Base-by-base conservation (phyloP, 2,797 vertebrate species). In the Girardinus metallicus region DNA sequence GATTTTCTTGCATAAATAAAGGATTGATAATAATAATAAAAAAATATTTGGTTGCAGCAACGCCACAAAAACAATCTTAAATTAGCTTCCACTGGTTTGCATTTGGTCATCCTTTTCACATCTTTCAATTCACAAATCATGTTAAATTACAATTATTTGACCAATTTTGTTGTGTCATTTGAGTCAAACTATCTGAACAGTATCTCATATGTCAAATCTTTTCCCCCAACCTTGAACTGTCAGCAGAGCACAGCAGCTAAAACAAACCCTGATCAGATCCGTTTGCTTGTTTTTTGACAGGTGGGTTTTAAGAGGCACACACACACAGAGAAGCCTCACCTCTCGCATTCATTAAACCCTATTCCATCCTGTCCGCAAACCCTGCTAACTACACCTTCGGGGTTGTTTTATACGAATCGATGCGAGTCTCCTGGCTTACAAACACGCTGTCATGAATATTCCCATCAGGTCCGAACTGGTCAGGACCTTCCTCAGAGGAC, bases 381-480 rank as follows among this genome's bases (percentile, higher is more conserved):
- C 51, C 62, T 55, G 68, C 85, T 53, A 77, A 79, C 73, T 49
- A 68, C 80, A 78, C 73, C 51, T 43, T 31, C 1, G 8, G 74
- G 64, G 84, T 89, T 89, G 77, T 90, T 92, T 82, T 73, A 80
- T 75, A 90, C 71, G 73, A 86, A 92, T 93, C 89, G 78, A 90
- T 90, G 85, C 15, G 18, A 84, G 85, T 77, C 83, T 84, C 80
- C 55, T 0, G 29, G 81, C 85, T 87, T 83, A 87, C 84, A 88
- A 85, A 87, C 77, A 80, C 64, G 86, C 75, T 15, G 26, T 85
- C 85, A 94, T 94, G 89, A 93, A 94, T 94, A 95, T 95, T 94
- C 93, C 74, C 71, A 73, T 91, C 92, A 91, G 90, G 92, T 90
- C 57, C 36, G 16, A 62, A 73, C 84, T 70, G 80, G 83, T 91